Evolutionary conservation across 2,797 vertebrate genomes (phyloP), one percentile per base, ranked within the genome.

Genomic region (Helostoma temminkii): DNA sequence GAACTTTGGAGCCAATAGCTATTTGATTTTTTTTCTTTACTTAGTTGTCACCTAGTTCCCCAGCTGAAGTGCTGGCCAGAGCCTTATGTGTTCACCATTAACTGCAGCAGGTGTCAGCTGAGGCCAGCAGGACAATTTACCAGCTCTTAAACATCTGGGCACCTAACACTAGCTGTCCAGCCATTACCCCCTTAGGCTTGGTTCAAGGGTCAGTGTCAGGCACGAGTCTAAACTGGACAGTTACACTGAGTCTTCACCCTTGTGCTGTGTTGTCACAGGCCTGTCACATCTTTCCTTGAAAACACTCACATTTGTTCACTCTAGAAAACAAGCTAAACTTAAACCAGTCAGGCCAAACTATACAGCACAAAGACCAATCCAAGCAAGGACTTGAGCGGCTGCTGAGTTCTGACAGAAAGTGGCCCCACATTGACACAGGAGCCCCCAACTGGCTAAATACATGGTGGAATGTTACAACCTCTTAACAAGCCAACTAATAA

Each of bases 251-350:
- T 19, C 30, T n/a, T 65, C 55, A 30, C 52, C 18, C 26, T 45
- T 56, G 9, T 22, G 24, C 19, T 41, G 24, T 32, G 28, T 45
- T 58, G 46, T 65, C 42, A 41, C 21, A 7, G 56, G 25, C 16
- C 34, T 26, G 8, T 55, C 71, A 43, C 45, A 39, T 48, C 41
- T 67, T 54, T 42, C 25, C 56, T 28, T 55, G 50, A 60, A 76
- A 63, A 56, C 65, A 55, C 41, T 42, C 48, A 59, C 63, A 49
- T 75, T 64, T 76, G 37, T 66, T 25, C 45, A 52, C 71, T 64
- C 66, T 30, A 66, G 59, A 34, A 76, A 45, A 52, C 53, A 54
- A 58, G 39, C 65, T 71, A 36, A 73, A 63, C 63, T 62, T 26
- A 53, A 55, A 64, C 42, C 55, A 68, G 45, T 60, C 62, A 54